Percentiles rank a stretch among this genome's conserved stretches.
These are phyloP conservation scores for Leiothrix lutea DNA, from an alignment of 2,113 vertebrate species.

Conservation along the genomic window DNA sequence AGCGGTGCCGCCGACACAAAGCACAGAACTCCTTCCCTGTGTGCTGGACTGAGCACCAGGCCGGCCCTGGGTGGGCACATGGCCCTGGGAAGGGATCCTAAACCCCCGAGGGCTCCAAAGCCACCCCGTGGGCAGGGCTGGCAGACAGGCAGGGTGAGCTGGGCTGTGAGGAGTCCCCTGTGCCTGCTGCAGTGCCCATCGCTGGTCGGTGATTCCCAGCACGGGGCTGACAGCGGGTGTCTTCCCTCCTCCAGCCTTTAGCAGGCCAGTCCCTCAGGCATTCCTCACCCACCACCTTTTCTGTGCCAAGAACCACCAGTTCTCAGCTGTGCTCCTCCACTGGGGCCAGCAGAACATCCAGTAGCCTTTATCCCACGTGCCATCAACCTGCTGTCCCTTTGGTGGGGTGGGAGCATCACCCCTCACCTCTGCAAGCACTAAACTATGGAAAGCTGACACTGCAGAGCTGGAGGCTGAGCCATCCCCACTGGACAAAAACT, in stretches of 20 bases:
- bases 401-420: not conserved
- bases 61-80: not conserved
- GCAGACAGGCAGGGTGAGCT: not conserved
- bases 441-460: not conserved
- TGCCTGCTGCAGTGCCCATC: accelerated
- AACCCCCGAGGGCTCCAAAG: not conserved
- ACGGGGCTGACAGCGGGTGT: accelerated
- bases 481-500: not conserved
- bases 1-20: not conserved
- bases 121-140: accelerated
- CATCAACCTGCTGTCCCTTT: not conserved
- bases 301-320: not conserved
- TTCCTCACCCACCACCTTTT: not conserved
- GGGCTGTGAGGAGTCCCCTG: not conserved
- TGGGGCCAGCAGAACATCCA: not conserved
- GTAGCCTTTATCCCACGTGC: not conserved
- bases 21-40: not conserved
- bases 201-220: not conserved
- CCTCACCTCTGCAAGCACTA: not conserved
- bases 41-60: not conserved
- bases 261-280: not conserved
- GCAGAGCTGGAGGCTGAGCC: not conserved
- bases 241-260: not conserved
- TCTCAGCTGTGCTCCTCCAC: not conserved
- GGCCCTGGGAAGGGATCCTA: not conserved